Evolutionary conservation across 2,797 vertebrate genomes (phyloP).

Genomic region (Fringilla coelebs): DNA sequence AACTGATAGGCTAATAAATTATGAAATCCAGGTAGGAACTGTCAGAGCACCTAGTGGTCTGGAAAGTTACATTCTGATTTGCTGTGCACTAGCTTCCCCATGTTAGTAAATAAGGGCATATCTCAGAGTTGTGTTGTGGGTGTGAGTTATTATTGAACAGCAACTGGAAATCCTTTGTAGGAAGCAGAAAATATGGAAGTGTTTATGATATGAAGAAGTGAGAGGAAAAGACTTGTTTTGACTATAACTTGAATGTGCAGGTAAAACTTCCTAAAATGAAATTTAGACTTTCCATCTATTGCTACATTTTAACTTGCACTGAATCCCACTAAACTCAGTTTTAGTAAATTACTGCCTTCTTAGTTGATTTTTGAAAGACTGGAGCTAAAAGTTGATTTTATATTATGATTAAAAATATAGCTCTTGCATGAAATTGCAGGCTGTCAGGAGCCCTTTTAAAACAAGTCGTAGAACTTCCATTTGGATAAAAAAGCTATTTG

Average conservation of each 20-base stretch:
- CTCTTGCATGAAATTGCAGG: not conserved
- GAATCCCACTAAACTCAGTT: not conserved
- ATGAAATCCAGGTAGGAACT: not conserved
- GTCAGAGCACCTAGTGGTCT: not conserved
- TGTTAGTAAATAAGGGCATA: not conserved
- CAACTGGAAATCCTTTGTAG: not conserved
- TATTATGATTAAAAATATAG: not conserved
- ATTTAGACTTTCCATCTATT: not conserved
- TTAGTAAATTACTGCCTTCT: not conserved
- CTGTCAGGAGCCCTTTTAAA: not conserved
- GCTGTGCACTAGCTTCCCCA: not conserved
- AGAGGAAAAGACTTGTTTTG: not conserved
- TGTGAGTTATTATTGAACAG: not conserved
- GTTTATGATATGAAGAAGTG: not conserved
- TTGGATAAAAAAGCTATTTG: not conserved
- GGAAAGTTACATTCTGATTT: not conserved
- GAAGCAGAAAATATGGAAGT: not conserved
- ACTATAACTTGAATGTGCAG: not conserved
- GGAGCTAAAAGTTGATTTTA: not conserved
- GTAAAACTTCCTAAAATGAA: not conserved
- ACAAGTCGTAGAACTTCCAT: not conserved
- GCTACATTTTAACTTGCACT: not conserved
- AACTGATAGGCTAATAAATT: not conserved
- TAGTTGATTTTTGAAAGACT: not conserved
- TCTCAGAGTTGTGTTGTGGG: not conserved